Evolutionary conservation across 2,888 invertebrate genomes (phyloP).

Genomic region (Acleris sparsana): DNA sequence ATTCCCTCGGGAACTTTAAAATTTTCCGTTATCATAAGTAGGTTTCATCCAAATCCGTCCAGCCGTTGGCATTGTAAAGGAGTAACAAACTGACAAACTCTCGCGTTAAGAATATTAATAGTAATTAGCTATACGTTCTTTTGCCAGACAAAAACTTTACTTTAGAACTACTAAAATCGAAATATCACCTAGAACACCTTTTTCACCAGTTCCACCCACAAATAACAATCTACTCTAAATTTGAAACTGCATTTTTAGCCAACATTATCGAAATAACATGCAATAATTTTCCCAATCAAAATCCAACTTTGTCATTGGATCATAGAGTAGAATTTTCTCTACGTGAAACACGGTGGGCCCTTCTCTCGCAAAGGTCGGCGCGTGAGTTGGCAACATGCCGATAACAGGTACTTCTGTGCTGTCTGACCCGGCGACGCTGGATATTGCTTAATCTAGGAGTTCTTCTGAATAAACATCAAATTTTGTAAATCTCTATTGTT

Average conservation of each 20-base stretch:
- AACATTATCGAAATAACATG: slow-evolving; percentile 30
- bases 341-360: background rate
- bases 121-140: no score
- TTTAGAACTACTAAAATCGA: no score
- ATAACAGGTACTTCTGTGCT: slow-evolving; percentile 32
- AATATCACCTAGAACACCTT: background rate
- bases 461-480: slow-evolving; percentile 8
- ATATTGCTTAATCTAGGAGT: slow-evolving; percentile 26
- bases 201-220: background rate
- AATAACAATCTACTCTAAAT: slow-evolving; percentile 25
- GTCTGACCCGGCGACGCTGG: slow-evolving; percentile 13
- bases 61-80: no score
- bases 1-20: no score
- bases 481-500: background rate
- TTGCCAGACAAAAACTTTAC: no score
- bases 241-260: slow-evolving; percentile 30
- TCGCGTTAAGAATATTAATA: no score
- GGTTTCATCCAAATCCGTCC: no score
- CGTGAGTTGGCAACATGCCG: slow-evolving; percentile 35
- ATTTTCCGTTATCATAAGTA: no score
- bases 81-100: no score
- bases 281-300: background rate
- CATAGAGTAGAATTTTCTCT: background rate
- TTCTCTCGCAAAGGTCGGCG: slow-evolving; percentile 35
- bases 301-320: background rate